phyloP scores from a whole-genome alignment of 2,113 vertebrate species.

The Oncorhynchus clarkii region DNA sequence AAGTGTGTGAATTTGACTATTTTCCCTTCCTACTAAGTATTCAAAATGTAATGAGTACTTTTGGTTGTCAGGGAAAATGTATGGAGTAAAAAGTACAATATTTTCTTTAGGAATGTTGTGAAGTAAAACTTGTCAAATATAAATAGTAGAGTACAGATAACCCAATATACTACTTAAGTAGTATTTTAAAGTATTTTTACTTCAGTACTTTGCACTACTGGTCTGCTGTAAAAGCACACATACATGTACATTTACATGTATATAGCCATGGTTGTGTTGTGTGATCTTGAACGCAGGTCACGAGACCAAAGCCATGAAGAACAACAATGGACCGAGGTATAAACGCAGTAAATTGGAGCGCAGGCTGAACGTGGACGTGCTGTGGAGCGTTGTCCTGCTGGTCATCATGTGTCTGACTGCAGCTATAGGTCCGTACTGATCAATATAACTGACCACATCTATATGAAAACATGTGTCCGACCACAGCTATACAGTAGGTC shows the following conservation, averaged over 20 bases:
- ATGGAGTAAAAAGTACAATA: too few relatives aligned
- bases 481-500: background rate
- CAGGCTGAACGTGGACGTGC: slow-evolving; percentile 83
- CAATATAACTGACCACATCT: background rate
- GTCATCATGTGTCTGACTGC: slow-evolving; percentile 87
- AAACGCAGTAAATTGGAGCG: slow-evolving; percentile 93
- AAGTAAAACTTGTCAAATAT: too few relatives aligned
- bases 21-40: too few relatives aligned
- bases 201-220: background rate
- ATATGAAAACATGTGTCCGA: too few relatives aligned
- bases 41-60: too few relatives aligned
- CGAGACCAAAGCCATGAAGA: slow-evolving; percentile 95
- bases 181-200: too few relatives aligned
- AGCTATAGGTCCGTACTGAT: slow-evolving; percentile 79
- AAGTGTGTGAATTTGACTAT: too few relatives aligned
- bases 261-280: slow-evolving; percentile 19
- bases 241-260: background rate
- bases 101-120: too few relatives aligned
- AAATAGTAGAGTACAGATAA: too few relatives aligned
- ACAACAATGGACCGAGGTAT: slow-evolving; percentile 85
- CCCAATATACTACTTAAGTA: too few relatives aligned
- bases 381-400: slow-evolving; percentile 86
- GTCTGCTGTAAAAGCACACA: too few relatives aligned
- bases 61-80: too few relatives aligned
- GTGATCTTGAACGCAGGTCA: slow-evolving; percentile 76